Conservation (phyloP, 1,140 invertebrate species). For the Tigriopus japonicus region DNA sequence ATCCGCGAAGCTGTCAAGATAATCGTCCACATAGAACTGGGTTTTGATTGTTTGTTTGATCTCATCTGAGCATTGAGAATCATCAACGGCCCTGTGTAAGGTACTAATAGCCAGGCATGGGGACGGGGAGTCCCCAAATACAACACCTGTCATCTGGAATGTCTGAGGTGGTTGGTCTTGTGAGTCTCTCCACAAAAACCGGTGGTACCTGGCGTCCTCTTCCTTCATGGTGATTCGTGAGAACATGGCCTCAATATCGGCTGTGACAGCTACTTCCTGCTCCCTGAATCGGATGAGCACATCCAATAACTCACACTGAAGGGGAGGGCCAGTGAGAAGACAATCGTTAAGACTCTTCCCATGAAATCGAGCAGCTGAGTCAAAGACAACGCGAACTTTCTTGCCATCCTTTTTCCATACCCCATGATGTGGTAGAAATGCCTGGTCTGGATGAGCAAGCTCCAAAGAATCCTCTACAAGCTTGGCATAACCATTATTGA, state of each 20-base stretch:
- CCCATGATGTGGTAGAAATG: slow-evolving; percentile 16
- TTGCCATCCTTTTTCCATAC: slow-evolving; percentile 12
- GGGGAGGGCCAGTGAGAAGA: slow-evolving; percentile 15
- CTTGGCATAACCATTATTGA: too few relatives aligned
- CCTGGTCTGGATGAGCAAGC: too few relatives aligned
- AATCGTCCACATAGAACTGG: slow-evolving; percentile 19
- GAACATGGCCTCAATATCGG: slow-evolving; percentile 17
- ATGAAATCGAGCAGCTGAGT: slow-evolving; percentile 13
- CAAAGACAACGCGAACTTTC: slow-evolving; percentile 18
- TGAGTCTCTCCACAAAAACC: slow-evolving; percentile 18
- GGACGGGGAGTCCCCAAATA: slow-evolving; percentile 18
- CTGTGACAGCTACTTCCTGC: slow-evolving; percentile 10
- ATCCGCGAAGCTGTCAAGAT: slow-evolving; percentile 3
- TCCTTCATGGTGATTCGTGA: slow-evolving; percentile 9
- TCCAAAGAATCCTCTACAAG: too few relatives aligned
- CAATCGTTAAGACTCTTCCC: slow-evolving; percentile 15
- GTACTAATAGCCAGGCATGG: slow-evolving; percentile 17
- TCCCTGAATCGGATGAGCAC: slow-evolving; percentile 16
- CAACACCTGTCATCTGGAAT: slow-evolving; percentile 16
- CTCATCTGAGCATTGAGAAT: slow-evolving; percentile 3
- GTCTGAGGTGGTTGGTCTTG: background rate
- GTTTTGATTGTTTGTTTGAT: background rate
- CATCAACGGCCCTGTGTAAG: slow-evolving; percentile 12
- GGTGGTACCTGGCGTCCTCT: slow-evolving; percentile 15
- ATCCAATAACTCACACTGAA: slow-evolving; percentile 10